These are phyloP conservation scores for Agapetus fuscipes DNA, from an alignment of 2,888 invertebrate genomes.

Conservation along the genomic window DNA sequence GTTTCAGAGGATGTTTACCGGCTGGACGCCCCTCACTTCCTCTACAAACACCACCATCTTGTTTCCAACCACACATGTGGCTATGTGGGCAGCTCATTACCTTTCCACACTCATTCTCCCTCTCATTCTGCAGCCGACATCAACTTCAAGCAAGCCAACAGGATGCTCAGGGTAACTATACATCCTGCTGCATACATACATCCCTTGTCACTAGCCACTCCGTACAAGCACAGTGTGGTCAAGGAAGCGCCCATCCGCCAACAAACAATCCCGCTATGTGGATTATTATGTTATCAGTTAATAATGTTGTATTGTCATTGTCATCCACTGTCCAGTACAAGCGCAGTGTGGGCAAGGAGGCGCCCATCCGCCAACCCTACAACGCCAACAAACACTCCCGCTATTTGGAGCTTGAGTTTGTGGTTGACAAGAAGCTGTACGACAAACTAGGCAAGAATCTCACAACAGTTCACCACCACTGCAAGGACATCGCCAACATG, in stretches of 20 bases:
- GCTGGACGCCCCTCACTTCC: slow-evolving; percentile 47
- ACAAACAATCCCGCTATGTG: too few relatives aligned
- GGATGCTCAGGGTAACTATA: slow-evolving; percentile 56
- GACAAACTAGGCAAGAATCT: slow-evolving; percentile 66
- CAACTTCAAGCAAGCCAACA: slow-evolving; percentile 39
- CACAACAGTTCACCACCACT: slow-evolving; percentile 65
- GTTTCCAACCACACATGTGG: slow-evolving; percentile 50
- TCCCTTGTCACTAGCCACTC: too few relatives aligned
- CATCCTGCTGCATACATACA: too few relatives aligned
- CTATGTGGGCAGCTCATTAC: too few relatives aligned
- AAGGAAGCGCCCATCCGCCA: too few relatives aligned
- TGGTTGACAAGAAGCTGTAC: slow-evolving; percentile 81
- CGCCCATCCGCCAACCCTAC: slow-evolving; percentile 68
- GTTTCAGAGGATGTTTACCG: too few relatives aligned
- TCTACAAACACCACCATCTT: slow-evolving; percentile 59
- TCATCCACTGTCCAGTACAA: slow-evolving; percentile 66
- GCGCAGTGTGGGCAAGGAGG: slow-evolving; percentile 46
- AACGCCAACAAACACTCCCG: slow-evolving; percentile 78
- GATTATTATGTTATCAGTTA: too few relatives aligned
- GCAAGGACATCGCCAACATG: slow-evolving; percentile 91
- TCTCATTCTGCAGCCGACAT: too few relatives aligned
- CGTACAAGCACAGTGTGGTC: too few relatives aligned
- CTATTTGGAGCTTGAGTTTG: slow-evolving; percentile 82
- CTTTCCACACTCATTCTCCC: neutral
- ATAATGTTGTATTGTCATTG: neutral